These are phyloP conservation scores for Drosophila infuscata DNA, from an alignment of 2,888 invertebrate genomes.

Conservation along the genomic window DNA sequence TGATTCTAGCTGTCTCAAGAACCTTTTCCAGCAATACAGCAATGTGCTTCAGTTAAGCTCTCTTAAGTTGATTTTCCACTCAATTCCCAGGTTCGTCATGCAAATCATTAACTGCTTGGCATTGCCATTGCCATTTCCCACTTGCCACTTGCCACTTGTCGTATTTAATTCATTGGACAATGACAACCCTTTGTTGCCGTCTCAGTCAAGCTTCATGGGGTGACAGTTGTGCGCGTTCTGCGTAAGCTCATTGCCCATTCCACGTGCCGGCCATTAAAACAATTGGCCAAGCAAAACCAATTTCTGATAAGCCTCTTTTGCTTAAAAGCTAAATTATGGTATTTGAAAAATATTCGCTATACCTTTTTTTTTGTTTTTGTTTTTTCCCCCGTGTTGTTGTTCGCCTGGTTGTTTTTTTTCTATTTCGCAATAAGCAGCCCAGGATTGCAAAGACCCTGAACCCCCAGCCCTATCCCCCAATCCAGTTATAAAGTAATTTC, in stretches of 20 bases:
- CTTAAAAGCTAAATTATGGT: slow-evolving; percentile 79
- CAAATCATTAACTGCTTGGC: slow-evolving; percentile 35
- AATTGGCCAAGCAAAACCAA: slow-evolving; percentile 78
- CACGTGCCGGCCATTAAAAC: slow-evolving; percentile 72
- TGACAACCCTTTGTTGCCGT: slow-evolving; percentile 16
- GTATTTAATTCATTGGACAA: slow-evolving; percentile 32
- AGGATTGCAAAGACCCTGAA: slow-evolving; percentile 8
- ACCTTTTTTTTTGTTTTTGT: slow-evolving; percentile 28
- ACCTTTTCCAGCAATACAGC: not conserved
- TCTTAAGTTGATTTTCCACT: slow-evolving; percentile 5
- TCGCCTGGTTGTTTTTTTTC: not conserved
- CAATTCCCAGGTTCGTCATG: slow-evolving; percentile 21
- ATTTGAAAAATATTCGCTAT: slow-evolving; percentile 66
- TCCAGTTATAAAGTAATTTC: slow-evolving; percentile 72
- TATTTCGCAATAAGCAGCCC: slow-evolving; percentile 26
- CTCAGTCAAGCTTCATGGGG: slow-evolving; percentile 4
- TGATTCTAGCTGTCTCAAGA: not conserved
- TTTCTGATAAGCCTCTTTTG: slow-evolving; percentile 80
- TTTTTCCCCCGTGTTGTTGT: not conserved
- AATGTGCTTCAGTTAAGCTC: slow-evolving; percentile 12
- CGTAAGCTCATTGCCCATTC: slow-evolving; percentile 55
- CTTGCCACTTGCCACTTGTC: slow-evolving; percentile 22
- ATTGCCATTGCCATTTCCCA: slow-evolving; percentile 28
- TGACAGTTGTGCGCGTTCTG: slow-evolving; percentile 52
- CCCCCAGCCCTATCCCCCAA: slow-evolving; percentile 25